Conservation (phyloP, 2,888 invertebrate genomes). For the Parnassius glacialis region DNA sequence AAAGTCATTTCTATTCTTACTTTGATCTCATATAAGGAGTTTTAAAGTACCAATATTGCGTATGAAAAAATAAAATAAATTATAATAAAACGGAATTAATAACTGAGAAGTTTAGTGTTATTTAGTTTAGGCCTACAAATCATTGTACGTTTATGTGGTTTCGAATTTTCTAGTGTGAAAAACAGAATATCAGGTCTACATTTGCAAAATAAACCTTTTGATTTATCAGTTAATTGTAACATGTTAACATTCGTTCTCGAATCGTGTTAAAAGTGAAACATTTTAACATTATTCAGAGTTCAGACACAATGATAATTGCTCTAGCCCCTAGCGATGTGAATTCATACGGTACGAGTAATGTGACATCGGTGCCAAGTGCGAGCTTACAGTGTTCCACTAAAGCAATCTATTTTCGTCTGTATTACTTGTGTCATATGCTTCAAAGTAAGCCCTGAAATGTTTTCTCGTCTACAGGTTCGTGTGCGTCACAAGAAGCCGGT, state of each 20-base stretch:
- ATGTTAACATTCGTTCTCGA: conserved; percentile 4
- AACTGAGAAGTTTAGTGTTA: too few relatives aligned
- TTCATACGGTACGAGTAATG: conserved; percentile 29
- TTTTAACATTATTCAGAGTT: conserved; percentile 15
- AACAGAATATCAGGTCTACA: neutral
- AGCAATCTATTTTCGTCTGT: conserved; percentile 11
- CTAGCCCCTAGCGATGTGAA: conserved; percentile 17
- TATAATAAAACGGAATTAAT: too few relatives aligned
- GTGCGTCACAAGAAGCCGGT: conserved; percentile 36
- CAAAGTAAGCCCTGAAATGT: neutral
- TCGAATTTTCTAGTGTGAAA: too few relatives aligned
- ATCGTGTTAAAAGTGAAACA: conserved; percentile 7
- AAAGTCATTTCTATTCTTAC: too few relatives aligned
- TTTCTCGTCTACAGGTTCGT: conserved; percentile 14
- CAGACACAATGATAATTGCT: conserved; percentile 12
- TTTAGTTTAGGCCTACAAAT: too few relatives aligned
- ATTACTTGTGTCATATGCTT: neutral
- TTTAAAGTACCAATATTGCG: too few relatives aligned
- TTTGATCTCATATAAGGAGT: too few relatives aligned
- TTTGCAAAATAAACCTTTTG: conserved; percentile 4
- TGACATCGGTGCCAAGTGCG: conserved; percentile 35
- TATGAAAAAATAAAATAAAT: too few relatives aligned
- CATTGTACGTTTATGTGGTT: too few relatives aligned
- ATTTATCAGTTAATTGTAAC: neutral
- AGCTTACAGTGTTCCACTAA: conserved; percentile 1